Base-by-base conservation (phyloP, 37 sponge, comb jelly and placozoan genomes). In the Chondrilla cf. caribensis region DNA sequence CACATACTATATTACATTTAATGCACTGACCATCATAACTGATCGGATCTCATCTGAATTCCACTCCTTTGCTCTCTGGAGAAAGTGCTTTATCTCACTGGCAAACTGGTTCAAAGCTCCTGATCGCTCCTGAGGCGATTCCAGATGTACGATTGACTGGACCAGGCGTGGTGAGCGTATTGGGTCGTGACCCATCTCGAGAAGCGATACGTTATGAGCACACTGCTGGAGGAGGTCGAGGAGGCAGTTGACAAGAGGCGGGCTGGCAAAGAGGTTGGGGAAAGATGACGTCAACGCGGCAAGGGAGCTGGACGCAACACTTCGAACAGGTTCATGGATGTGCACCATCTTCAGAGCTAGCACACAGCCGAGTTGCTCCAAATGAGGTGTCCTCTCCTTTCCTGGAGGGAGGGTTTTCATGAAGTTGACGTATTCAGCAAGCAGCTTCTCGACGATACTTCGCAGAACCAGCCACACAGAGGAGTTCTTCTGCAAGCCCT, bases 401-500 rank as follows among this genome's bases (percentile, higher is more conserved):
- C 33, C 79, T 17, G 43, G 36, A 4, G 79, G 33, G 33, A 33
- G 29, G 6, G 79, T 29, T 28, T 28, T 25, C 32, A 79, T 24
- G 58, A 58, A 19, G 8, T 1, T 24, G 35, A 79, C 1, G 59
- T 55, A 79, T 29, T 79, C 59, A 11, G 0, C 38, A 2, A 58
- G 79, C 3, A 79, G 58, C 36, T 79, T 79, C 57, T 22, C 25
- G 19, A 58, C 59, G 9, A 79, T 79, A 31, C 15, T 17, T 19
- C 68, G n/a, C 47, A 68, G 39, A 0, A 54, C 54, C 8, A 25
- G 0, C 51, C 47, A 81, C 21, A 81, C 68, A 38, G 68, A 5
- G 54, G 47, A 28, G 21, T 94, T 90, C 79, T 80, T 86, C 47
- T 94, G 93, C 68, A 94, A 41, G 2, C 90, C 93, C 36, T 83